Percentiles rank a stretch among this genome's conserved stretches.
phyloP scores from a whole-genome alignment of 2,888 invertebrate species.

The Brassicogethes aeneus region DNA sequence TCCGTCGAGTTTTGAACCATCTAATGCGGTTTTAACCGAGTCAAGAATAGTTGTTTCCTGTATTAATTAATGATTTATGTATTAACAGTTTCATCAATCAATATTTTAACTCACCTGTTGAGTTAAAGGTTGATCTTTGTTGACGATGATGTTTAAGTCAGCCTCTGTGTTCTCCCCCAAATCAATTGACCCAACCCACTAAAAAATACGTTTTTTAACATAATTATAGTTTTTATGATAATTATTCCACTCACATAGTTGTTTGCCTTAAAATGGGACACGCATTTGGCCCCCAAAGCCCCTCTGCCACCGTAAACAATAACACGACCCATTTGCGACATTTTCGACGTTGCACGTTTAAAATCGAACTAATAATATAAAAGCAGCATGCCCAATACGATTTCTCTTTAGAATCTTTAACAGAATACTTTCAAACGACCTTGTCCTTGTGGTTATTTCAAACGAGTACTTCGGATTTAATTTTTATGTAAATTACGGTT shows the following conservation, averaged over 20 bases:
- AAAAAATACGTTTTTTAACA: slow-evolving; percentile 9
- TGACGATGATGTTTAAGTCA: slow-evolving; percentile 81
- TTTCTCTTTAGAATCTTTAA: too few relatives aligned
- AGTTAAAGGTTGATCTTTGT: slow-evolving; percentile 64
- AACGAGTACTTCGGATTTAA: too few relatives aligned
- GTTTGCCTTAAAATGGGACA: slow-evolving; percentile 80
- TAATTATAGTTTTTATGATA: slow-evolving; percentile 13
- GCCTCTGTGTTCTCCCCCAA: slow-evolving; percentile 50
- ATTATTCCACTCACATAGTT: slow-evolving; percentile 62
- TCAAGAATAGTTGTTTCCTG: slow-evolving; percentile 59
- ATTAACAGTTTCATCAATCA: too few relatives aligned
- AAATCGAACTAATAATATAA: not conserved
- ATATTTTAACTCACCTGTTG: slow-evolving; percentile 46
- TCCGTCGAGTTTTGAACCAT: slow-evolving; percentile 81
- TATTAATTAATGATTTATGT: too few relatives aligned
- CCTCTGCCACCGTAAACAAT: slow-evolving; percentile 94
- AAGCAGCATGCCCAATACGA: not conserved
- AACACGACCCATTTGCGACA: slow-evolving; percentile 52
- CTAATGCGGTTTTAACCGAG: slow-evolving; percentile 56
- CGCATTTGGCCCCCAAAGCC: slow-evolving; percentile 83
- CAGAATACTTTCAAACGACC: not conserved
- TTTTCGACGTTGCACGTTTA: too few relatives aligned
- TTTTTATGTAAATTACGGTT: too few relatives aligned
- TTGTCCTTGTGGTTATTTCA: too few relatives aligned
- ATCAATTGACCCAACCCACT: slow-evolving; percentile 42